Evolutionary conservation across 2,888 invertebrate genomes (phyloP), one percentile per base, ranked within the genome.

Genomic region (Drosophila greeni): DNA sequence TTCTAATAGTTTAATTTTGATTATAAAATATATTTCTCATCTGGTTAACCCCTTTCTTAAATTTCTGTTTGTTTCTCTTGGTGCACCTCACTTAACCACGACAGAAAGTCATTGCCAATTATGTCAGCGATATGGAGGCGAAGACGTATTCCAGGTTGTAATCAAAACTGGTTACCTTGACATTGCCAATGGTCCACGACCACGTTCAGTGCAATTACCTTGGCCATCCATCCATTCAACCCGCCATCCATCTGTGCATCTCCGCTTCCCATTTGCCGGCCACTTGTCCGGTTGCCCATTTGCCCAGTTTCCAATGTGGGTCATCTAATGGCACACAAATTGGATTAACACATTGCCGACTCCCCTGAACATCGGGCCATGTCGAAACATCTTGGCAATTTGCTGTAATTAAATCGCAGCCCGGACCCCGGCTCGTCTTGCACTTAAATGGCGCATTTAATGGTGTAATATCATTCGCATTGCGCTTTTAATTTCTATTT

Each of bases 401-500:
- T 79, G 82, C 82, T 59, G 82, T 74, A 79, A 79, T 84, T 79
- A 84, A 82, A 72, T 82, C 55, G 71, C 55, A 33, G 61, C 37
- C 52, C 57, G 51, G 16, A 48, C 54, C 53, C 69, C 29, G 29
- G 45, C 53, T 70, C 74, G 67, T 68, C 76, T 73, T 72, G 77
- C 80, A 70, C 84, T 77, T 84, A 84, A 84, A 83, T 82, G 82
- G 82, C 76, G 56, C 66, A 74, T 81, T 82, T 85, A 82, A 82
- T 82, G 81, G 85, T 83, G 82, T 81, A 85, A 82, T 83, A 75
- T 74, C 84, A 75, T 78, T 79, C 66, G 67, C 70, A 68, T 66
- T 70, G 68, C 76, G 82, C 76, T 74, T 83, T 75, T 78, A 60
- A 84, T 79, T 82, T 79, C 82, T 79, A 75, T 82, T 82, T 79